Evolutionary conservation across 37 sponge, comb jelly and placozoan species (phyloP).

Genomic region (Agelas oroides): DNA sequence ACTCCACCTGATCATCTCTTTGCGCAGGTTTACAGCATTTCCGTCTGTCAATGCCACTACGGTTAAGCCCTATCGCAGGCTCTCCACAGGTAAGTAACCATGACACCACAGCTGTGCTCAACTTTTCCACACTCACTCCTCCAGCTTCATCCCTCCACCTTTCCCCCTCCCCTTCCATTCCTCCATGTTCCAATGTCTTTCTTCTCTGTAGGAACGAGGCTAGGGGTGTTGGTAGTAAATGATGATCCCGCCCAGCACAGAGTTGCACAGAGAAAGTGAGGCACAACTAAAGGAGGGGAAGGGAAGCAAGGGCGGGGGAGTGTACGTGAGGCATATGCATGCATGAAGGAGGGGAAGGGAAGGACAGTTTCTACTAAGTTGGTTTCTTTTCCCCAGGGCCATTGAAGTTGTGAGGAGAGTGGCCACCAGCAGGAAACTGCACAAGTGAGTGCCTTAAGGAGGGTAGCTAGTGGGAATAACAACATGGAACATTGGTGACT

Average conservation of each 20-base stretch:
- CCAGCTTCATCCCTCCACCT: background rate
- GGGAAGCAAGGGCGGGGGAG: no score
- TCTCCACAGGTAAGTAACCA: constrained; percentile 10
- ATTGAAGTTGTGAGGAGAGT: constrained; percentile 48
- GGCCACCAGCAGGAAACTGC: constrained; percentile 50
- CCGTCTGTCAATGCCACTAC: constrained; percentile 33
- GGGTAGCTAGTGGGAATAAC: no score
- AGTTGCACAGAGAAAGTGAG: constrained; percentile 40
- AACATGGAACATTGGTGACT: no score
- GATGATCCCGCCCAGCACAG: constrained; percentile 19
- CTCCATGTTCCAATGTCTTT: no score
- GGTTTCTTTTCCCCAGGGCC: constrained; percentile 15
- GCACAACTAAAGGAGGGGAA: no score
- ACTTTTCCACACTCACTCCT: no score
- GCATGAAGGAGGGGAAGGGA: no score
- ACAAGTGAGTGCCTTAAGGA: constrained; percentile 23
- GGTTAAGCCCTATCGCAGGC: constrained; percentile 10
- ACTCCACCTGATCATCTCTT: no score
- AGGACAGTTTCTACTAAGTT: no score
- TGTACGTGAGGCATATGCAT: no score
- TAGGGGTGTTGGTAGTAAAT: constrained; percentile 34
- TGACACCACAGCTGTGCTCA: no score
- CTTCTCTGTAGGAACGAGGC: constrained; percentile 4
- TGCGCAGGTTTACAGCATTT: constrained; percentile 29
- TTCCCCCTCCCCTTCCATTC: background rate